These are phyloP conservation scores for Phymanthus crucifer DNA, from an alignment of 92 coral and sea anemone species.

Conservation along the genomic window DNA sequence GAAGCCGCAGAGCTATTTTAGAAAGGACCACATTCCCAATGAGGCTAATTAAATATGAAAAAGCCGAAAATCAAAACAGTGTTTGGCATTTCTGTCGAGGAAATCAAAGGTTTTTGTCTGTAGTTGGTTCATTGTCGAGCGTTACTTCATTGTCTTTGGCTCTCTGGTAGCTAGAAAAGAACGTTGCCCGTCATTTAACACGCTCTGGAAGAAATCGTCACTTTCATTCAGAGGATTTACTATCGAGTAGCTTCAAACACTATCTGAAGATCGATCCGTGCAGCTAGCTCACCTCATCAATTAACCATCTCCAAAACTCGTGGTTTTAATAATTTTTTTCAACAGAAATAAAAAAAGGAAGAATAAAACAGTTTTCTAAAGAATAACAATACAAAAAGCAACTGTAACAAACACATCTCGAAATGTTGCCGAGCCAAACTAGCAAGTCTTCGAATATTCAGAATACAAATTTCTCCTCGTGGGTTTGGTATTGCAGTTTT, in stretches of 20 bases:
- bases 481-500: neutral
- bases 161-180: too few species aligned
- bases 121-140: neutral
- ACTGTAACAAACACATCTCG: neutral
- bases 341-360: neutral
- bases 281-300: neutral
- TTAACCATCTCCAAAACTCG: neutral
- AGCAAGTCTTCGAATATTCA: neutral
- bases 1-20: neutral
- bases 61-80: conserved; percentile 19
- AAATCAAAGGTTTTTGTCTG: neutral
- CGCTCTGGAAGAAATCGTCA: too few species aligned
- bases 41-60: neutral
- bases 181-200: too few species aligned
- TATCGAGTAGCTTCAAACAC: too few species aligned
- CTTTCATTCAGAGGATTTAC: too few species aligned
- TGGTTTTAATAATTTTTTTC: conserved; percentile 8
- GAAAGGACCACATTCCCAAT: neutral
- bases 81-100: neutral
- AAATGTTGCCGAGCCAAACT: neutral
- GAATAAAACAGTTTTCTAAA: neutral
- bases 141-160: neutral
- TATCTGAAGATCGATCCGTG: neutral
- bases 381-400: neutral
- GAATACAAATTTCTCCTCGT: neutral